Evolutionary conservation across 2,888 invertebrate species (phyloP).

Genomic region (Ectobius pallidus): DNA sequence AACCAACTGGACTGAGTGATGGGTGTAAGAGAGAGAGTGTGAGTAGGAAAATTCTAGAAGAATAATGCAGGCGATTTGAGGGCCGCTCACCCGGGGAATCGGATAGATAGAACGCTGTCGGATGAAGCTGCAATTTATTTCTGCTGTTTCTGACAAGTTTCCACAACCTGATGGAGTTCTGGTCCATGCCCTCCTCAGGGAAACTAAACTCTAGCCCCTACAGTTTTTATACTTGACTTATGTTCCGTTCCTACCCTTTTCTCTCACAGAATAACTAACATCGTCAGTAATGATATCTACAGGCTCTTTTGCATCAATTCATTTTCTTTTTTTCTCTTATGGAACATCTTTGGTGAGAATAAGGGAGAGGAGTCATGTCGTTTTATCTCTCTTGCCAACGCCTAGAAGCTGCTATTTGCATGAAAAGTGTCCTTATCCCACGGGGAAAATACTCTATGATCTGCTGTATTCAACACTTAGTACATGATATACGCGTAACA

Average conservation of each 20-base stretch:
- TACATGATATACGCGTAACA: too few species aligned
- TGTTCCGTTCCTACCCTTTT: not conserved
- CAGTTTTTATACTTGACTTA: not conserved
- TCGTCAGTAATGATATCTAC: not conserved
- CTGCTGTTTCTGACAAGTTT: constrained; percentile 12
- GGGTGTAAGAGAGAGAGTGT: too few species aligned
- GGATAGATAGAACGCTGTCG: not conserved
- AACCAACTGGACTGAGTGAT: too few species aligned
- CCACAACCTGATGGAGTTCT: not conserved
- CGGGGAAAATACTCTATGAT: too few species aligned
- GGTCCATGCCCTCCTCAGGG: not conserved
- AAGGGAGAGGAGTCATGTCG: too few species aligned
- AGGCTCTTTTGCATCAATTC: not conserved
- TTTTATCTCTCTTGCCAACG: too few species aligned
- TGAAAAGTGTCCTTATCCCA: too few species aligned
- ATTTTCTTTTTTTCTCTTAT: not conserved
- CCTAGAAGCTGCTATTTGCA: too few species aligned
- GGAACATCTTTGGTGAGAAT: too few species aligned
- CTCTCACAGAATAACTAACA: not conserved
- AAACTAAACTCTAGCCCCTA: not conserved
- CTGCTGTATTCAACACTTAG: too few species aligned
- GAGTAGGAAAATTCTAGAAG: not conserved
- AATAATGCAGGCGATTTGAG: not conserved
- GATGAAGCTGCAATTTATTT: constrained; percentile 10
- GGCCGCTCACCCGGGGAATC: not conserved